Evolutionary conservation across 2,113 vertebrate species (phyloP), one percentile per base, ranked within the genome.

Genomic region (Myotis brandtii): DNA sequence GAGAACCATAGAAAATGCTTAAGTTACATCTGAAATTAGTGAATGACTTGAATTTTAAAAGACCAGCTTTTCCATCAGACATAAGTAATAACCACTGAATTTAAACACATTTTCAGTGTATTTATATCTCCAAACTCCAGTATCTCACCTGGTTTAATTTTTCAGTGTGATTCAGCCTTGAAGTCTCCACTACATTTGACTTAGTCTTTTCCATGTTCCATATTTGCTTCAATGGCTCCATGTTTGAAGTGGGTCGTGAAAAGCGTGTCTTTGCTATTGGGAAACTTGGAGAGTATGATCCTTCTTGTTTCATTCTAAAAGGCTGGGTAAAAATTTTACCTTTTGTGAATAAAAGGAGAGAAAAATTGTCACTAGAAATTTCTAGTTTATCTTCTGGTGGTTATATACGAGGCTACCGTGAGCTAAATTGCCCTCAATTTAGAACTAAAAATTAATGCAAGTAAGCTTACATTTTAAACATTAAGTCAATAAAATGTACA

Each of bases 91-190:
- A 46, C 2, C 18, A 88, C n/a, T 69, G 6, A 93, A 72, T 12
- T 70, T 59, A 52, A 94, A 87, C 30, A 46, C 20, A 62, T 54
- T 86, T 83, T 80, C 13, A 1, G 27, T 69, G 6, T 50, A 43
- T 40, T 79, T 56, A 14, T 40, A 56, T 34, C 37, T 81, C n/a
- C 43, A 77, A 94, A 88, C 40, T 92, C 50, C 2, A 14, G 48
- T 66, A 23, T 87, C 97, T 97, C 85, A 98, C 98, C 94, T 97
- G 95, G 89, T 97, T 96, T 77, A 98, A 23, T 54, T 86, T 94
- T 86, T 93, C 95, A 64, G 32, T 20, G 37, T 95, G 73, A 90
- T 81, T 83, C 81, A 86, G 82, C 66, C 90, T 67, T 70, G 86
- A 86, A 32, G 83, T 56, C 85, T 97, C 94, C 72, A 62, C 4